Base-by-base conservation (phyloP, 53 echinoderm and acorn worm species). In the Crossaster papposus region DNA sequence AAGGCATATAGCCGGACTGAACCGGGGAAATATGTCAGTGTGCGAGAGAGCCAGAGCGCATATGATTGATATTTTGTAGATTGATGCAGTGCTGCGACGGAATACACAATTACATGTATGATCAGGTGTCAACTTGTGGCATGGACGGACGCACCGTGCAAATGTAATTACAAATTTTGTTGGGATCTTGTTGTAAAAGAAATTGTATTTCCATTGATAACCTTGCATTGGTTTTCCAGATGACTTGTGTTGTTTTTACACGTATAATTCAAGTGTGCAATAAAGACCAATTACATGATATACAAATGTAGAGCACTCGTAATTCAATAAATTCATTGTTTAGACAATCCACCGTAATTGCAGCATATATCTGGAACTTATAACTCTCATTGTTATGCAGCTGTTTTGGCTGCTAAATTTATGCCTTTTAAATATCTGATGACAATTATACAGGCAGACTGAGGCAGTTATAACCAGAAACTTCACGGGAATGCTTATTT, bases 111-210 rank as follows among this genome's bases (percentile, higher is more conserved):
- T 68, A n/a, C n/a, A n/a, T n/a, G n/a, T n/a, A 83, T 68, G 65
- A 83, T 83, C 68, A 84, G 84, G 84, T 84, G 84, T 71, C 84
- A 71, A 84, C 84, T 72, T 84, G 84, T 84, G 31, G 84, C 36
- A 26, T 65, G n/a, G 30, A 2, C 10, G 1, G 32, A 58, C 54
- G 10, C 18, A 17, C 51, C 22, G 52, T 54, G 7, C 4, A 30
- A 11, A 54, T 65, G 83, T 50, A 64, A 24, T 79, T 32, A 24
- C n/a, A 34, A 31, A 58, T 58, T 0, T 58, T 58, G 2, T 1
- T 58, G 58, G 2, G 14, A 58, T 15, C 12, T 58, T 18, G 12
- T 58, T 58, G 58, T 3, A 15, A 58, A 2, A 20, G 15, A 58
- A 15, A 58, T 58, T 58, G 7, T 58, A 20, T 58, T 15, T 20